Base-by-base conservation (phyloP, 1,140 invertebrate species). In the Venturia canescens region DNA sequence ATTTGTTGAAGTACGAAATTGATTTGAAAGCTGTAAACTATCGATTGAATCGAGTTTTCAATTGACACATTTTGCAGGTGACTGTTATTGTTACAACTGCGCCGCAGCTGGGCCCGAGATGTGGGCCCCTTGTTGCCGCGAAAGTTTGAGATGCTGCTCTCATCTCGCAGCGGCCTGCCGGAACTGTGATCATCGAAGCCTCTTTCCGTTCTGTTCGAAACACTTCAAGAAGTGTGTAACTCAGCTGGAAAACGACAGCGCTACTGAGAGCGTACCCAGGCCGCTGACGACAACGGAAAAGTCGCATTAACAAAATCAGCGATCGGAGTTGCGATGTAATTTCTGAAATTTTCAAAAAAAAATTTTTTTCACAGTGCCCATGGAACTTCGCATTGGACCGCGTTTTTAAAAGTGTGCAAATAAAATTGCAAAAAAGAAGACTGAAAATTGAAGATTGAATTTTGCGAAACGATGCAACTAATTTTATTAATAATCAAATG, bases 11-110 rank as follows among this genome's bases (percentile, higher is more conserved):
- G n/a, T n/a, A n/a, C n/a, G n/a, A n/a, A n/a, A n/a, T n/a, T n/a
- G n/a, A n/a, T n/a, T n/a, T n/a, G n/a, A n/a, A n/a, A n/a, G n/a
- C n/a, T n/a, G n/a, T n/a, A 4, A 53, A 53, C 1, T 53, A 53
- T 34, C 7, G 31, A 34, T n/a, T 60, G 57, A 21, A n/a, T 9
- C 23, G 23, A 23, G 16, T 60, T 18, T 18, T 0, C 5, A 63
- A 23, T 26, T 26, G 1, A 63, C 21, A 13, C 0, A 69, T 69
- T 69, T 89, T 87, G 26, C 78, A 92, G 92, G 91, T 29, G 90
- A 92, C 82, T 92, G 92, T 79, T 91, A 89, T 80, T 92, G 92
- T 83, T 87, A 90, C 81, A 90, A 89, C 82, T 92, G 92, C 82
- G 87, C 91, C 5, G 80, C 86, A 16, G 88, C 87, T 6, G 90